Base-by-base conservation (phyloP, 1,140 invertebrate genomes). In the Lepidurus packardi region DNA sequence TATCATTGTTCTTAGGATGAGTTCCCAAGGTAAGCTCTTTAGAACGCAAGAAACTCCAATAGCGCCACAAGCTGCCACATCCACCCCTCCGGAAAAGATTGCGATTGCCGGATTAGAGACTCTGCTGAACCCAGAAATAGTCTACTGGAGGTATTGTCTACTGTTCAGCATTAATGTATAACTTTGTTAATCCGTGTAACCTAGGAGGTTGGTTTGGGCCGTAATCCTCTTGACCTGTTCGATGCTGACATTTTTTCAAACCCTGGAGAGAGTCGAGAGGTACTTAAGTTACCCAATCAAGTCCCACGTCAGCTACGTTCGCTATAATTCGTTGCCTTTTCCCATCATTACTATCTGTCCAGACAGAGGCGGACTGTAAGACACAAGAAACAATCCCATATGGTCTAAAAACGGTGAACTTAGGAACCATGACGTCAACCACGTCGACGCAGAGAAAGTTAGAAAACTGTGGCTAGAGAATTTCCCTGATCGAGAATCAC, bases 341-440 rank as follows among this genome's bases (percentile, higher is more conserved):
- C 78, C 78, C n/a, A 25, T 74, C 13, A 45, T 78, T 24, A 78
- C 73, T 6, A 43, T 78, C 16, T 78, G 78, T 47, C 78, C 78
- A 13, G 47, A 78, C 7, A 73, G 78, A 8, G 43, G 24, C 9
- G 53, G 43, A 24, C 43, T 78, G 78, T 78, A 65, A 78, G 24
- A 43, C n/a, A 7, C 16, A 45, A 21, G 47, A 21, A 53, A 21
- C 42, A 44, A 34, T 77, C 34, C n/a, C 8, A 9, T 77, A 43
- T n/a, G 16, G 24, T 53, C 76, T 77, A 44, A 77, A 53, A 77
- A 53, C 21, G 16, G 7, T 45, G 24, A 21, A 9, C 8, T 10
- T 47, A 78, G 77, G 43, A 45, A 34, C 34, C 74, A 73, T 10
- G 78, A 78, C 43, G 43, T 73, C 10, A 25, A 21, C 9, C 78